phyloP scores from a whole-genome alignment of 2,888 invertebrate genomes.

The Heliconius charithonia region DNA sequence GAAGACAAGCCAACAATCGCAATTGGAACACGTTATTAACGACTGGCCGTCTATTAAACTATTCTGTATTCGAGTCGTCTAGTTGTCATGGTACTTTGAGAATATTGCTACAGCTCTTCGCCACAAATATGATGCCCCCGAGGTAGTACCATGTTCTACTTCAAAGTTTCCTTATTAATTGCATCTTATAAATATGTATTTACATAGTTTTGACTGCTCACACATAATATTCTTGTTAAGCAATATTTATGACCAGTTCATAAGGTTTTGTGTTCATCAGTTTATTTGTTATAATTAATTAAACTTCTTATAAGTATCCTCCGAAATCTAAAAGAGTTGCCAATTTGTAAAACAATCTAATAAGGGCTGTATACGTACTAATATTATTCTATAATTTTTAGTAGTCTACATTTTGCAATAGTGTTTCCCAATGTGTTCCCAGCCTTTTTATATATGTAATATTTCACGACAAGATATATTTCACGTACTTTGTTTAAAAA shows the following conservation, averaged over 20 bases:
- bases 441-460: not conserved
- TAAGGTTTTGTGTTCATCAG: too few species aligned
- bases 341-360: too few species aligned
- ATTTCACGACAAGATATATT: not conserved
- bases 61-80: constrained; percentile 70
- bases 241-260: too few species aligned
- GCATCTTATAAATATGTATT: constrained; percentile 37
- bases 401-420: not conserved
- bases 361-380: too few species aligned
- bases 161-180: constrained; percentile 49
- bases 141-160: constrained; percentile 34
- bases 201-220: not conserved
- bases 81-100: constrained; percentile 66
- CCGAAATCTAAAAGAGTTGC: too few species aligned
- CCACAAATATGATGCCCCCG: constrained; percentile 54
- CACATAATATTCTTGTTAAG: not conserved
- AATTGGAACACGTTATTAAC: constrained; percentile 40
- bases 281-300: too few species aligned
- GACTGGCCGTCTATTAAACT: constrained; percentile 50
- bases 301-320: too few species aligned
- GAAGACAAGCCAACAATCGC: constrained; percentile 26
- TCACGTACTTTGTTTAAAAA: too few species aligned
- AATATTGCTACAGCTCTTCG: constrained; percentile 69
- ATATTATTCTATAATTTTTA: too few species aligned
- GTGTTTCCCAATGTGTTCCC: not conserved